These are phyloP conservation scores for Corythornis vintsioides DNA, from an alignment of 2,113 vertebrate species.

Conservation along the genomic window DNA sequence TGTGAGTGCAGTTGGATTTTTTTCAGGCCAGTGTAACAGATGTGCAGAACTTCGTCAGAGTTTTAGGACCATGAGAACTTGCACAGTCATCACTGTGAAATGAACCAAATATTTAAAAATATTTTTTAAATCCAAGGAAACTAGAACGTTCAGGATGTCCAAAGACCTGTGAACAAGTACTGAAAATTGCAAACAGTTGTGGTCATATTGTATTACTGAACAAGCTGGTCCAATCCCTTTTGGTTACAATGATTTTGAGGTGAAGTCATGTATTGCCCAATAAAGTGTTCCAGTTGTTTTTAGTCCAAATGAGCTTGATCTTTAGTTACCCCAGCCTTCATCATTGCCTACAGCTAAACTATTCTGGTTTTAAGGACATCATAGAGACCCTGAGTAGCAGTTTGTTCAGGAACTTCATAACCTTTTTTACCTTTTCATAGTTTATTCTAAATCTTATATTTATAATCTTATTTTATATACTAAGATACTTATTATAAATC, in stretches of 20 bases:
- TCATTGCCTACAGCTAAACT: neutral
- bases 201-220: neutral
- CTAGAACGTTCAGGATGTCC: neutral
- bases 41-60: neutral
- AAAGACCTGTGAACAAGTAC: neutral
- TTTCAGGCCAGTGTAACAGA: neutral
- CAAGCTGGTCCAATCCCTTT: neutral
- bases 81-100: neutral
- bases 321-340: neutral
- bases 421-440: too few species aligned
- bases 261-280: slow-evolving; percentile 2
- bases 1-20: neutral
- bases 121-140: slow-evolving; percentile 23
- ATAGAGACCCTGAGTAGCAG: neutral
- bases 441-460: too few species aligned
- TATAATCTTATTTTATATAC: too few species aligned
- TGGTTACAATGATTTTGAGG: neutral
- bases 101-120: neutral
- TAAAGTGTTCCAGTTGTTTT: neutral
- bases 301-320: slow-evolving; percentile 16
- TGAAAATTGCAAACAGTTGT: neutral
- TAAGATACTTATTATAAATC: neutral
- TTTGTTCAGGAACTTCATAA: neutral
- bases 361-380: neutral
- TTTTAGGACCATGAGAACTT: neutral